phyloP scores from a whole-genome alignment of 2,113 vertebrate genomes.

The Heterocephalus glaber region DNA sequence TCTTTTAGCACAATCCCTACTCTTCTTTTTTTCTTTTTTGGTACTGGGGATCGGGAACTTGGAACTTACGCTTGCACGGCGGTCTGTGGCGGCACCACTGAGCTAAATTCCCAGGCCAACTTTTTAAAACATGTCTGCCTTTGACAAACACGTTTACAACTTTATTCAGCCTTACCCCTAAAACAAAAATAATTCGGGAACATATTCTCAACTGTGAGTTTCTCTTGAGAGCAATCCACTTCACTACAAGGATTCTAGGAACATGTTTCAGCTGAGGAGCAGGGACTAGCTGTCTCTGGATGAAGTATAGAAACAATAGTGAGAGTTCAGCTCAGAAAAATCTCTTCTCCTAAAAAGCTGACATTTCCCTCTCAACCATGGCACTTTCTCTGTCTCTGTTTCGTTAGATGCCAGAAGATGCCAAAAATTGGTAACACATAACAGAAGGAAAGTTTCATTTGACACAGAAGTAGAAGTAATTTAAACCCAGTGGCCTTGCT shows the following conservation, averaged over 20 bases:
- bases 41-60: too few species aligned
- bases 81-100: too few species aligned
- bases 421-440: not conserved
- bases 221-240: conserved; percentile 22
- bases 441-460: conserved; percentile 57
- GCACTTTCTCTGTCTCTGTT: not conserved
- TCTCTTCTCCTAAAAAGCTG: not conserved
- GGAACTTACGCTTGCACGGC: too few species aligned
- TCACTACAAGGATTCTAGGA: conserved; percentile 4
- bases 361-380: not conserved
- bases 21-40: too few species aligned
- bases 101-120: too few species aligned
- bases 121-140: conserved; percentile 44
- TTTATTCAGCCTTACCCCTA: not conserved
- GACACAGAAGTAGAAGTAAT: conserved; percentile 60
- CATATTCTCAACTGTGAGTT: not conserved
- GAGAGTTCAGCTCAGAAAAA: conserved; percentile 43
- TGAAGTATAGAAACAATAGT: not conserved
- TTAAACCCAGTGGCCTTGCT: conserved; percentile 64
- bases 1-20: conserved; percentile 56
- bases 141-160: conserved; percentile 43
- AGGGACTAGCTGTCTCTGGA: not conserved
- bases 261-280: conserved; percentile 16
- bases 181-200: conserved; percentile 51
- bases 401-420: conserved; percentile 34